Evolutionary conservation across 2,797 vertebrate species (phyloP), one percentile per base, ranked within the genome.

Genomic region (Bradypus variegatus): DNA sequence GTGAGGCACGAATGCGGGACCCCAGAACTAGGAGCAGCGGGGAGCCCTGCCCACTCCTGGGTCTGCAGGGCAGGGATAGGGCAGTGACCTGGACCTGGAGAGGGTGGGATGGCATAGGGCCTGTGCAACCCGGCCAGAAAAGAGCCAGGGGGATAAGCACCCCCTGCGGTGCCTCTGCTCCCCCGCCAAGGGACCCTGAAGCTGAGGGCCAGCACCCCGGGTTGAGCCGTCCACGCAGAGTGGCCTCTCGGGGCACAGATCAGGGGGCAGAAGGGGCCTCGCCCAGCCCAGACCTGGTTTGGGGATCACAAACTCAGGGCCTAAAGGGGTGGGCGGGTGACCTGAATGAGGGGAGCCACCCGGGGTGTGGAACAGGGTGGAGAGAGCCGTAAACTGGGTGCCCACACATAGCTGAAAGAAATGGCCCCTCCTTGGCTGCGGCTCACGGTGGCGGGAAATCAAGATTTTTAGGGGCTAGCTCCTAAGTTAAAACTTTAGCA

Each of bases 11-110:
- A n/a, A 6, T 2, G 4, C 36, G 19, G 48, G 21, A 48, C 45
- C 3, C 1, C 69, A 72, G 50, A n/a, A 14, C 5, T 5, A 38
- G 65, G 21, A 4, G 33, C 12, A 10, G 1, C 0, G 0, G n/a
- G n/a, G 67, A 41, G 27, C 6, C 4, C 5, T 16, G 69, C 50
- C 18, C 88, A 18, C 31, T 60, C 33, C 8, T 9, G 31, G 36
- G 58, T 8, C 29, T 1, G 31, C 38, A 31, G 84, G 27, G 21
- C 13, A 33, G 62, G 60, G 14, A 7, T 36, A 6, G 60, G 65
- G 12, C 0, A 13, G 18, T 23, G 60, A 12, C 60, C 2, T 0
- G 60, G 67, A 45, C 31, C 77, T 14, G 11, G 48, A 23, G 50
- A 48, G 36, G 45, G 36, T 4, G 29, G 36, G 67, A 31, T 13